Evolutionary conservation across 2,888 invertebrate genomes (phyloP).

Genomic region (Metacarcinus magister): DNA sequence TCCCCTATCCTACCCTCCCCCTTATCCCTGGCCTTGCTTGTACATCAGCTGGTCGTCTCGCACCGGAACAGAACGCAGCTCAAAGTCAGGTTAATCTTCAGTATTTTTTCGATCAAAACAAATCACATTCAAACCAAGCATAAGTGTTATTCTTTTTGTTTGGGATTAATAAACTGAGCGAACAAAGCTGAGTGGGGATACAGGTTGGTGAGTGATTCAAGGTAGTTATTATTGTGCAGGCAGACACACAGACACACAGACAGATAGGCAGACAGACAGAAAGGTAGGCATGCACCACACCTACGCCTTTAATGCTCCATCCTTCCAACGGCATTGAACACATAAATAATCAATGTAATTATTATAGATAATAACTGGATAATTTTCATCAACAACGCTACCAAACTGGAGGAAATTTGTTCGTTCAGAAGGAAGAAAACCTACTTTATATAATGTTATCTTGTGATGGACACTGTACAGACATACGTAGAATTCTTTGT

Average conservation of each 20-base stretch:
- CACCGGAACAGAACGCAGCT: not conserved
- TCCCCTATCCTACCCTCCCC: not conserved
- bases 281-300: no score
- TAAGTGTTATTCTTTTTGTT: not conserved
- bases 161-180: not conserved
- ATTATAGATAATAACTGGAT: not conserved
- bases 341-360: not conserved
- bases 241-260: not conserved
- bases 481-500: no score
- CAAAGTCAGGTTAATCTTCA: not conserved
- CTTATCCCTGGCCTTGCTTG: not conserved
- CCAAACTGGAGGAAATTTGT: no score
- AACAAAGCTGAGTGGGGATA: not conserved
- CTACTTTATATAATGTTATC: no score
- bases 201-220: not conserved
- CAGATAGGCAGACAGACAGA: not conserved
- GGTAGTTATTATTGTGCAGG: not conserved
- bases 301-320: no score
- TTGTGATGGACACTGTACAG: no score
- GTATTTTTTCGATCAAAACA: constrained; percentile 33
- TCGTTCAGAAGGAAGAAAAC: no score
- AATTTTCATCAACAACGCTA: no score
- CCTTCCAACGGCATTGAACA: not conserved
- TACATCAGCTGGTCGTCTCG: not conserved
- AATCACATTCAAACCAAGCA: not conserved